Evolutionary conservation across 1,140 invertebrate species (phyloP).

Genomic region (Euborellia annulipes): DNA sequence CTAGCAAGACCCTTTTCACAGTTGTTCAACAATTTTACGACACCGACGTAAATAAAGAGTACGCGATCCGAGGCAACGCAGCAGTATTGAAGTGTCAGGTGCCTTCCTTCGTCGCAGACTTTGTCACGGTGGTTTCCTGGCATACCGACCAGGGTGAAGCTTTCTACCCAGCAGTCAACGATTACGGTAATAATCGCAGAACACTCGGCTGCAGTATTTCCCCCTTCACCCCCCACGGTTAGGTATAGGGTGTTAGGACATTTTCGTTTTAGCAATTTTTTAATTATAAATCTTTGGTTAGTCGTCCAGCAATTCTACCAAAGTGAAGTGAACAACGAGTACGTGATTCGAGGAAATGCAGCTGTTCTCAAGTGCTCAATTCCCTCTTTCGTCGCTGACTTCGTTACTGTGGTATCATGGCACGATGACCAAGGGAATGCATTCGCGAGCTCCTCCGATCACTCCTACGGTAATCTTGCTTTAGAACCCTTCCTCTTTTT

Average conservation of each 20-base stretch:
- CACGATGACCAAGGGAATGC: constrained; percentile 59
- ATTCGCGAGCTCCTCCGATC: constrained; percentile 39
- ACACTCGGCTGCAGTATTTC: too few species aligned
- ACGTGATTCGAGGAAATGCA: constrained; percentile 81
- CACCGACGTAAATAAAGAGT: constrained; percentile 78
- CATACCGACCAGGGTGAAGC: constrained; percentile 58
- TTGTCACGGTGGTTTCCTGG: constrained; percentile 79
- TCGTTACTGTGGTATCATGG: constrained; percentile 75
- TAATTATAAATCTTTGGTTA: constrained; percentile 23
- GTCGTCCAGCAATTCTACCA: constrained; percentile 80
- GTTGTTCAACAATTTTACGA: constrained; percentile 77
- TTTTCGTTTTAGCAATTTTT: too few species aligned
- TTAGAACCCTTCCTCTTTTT: background rate
- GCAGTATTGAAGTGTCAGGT: constrained; percentile 83
- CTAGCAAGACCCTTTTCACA: constrained; percentile 23
- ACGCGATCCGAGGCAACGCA: constrained; percentile 78
- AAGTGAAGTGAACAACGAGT: constrained; percentile 83
- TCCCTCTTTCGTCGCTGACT: constrained; percentile 82
- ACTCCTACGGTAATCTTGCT: constrained; percentile 40
- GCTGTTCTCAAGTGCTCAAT: constrained; percentile 88
- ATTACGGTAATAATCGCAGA: constrained; percentile 9
- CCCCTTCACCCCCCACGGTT: too few species aligned
- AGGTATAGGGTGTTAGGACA: too few species aligned
- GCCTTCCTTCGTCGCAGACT: constrained; percentile 82
- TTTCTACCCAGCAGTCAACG: constrained; percentile 30